phyloP scores from a whole-genome alignment of 2,797 vertebrate species.

The Rhinogobio ventralis region DNA sequence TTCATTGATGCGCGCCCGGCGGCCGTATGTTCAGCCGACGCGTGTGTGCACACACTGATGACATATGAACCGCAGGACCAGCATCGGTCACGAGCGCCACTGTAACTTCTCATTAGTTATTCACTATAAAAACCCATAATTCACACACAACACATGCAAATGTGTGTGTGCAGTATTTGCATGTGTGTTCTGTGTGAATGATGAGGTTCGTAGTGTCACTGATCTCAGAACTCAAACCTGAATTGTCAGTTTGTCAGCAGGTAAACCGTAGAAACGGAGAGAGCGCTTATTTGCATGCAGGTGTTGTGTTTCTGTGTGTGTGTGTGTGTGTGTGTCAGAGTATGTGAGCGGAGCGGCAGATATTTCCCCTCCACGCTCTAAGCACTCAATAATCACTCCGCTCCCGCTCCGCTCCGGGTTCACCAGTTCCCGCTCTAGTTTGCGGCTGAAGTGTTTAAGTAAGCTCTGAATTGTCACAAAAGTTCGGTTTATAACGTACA shows the following conservation, averaged over 20 bases:
- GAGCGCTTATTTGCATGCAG: constrained; percentile 73
- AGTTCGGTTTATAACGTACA: too few species aligned
- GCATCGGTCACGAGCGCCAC: too few species aligned
- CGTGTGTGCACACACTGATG: too few species aligned
- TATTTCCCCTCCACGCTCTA: too few species aligned
- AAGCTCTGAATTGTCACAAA: too few species aligned
- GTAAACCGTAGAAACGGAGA: constrained; percentile 50
- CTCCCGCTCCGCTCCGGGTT: too few species aligned
- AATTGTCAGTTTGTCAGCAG: constrained; percentile 57
- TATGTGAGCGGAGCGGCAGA: too few species aligned
- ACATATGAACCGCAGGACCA: too few species aligned
- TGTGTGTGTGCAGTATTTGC: not conserved
- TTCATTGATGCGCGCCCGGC: constrained; percentile 30
- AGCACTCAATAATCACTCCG: too few species aligned
- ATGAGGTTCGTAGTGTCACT: not conserved
- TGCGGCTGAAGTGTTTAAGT: too few species aligned
- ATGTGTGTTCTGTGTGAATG: not conserved
- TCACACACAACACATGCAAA: constrained; percentile 20
- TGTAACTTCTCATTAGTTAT: too few species aligned
- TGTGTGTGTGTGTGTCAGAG: not conserved
- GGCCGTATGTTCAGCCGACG: constrained; percentile 23
- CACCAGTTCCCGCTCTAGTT: too few species aligned
- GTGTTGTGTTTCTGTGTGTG: constrained; percentile 41
- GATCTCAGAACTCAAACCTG: constrained; percentile 24
- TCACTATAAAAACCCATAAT: not conserved